Conservation (phyloP, 2,888 invertebrate genomes). For the Machimus atricapillus region DNA sequence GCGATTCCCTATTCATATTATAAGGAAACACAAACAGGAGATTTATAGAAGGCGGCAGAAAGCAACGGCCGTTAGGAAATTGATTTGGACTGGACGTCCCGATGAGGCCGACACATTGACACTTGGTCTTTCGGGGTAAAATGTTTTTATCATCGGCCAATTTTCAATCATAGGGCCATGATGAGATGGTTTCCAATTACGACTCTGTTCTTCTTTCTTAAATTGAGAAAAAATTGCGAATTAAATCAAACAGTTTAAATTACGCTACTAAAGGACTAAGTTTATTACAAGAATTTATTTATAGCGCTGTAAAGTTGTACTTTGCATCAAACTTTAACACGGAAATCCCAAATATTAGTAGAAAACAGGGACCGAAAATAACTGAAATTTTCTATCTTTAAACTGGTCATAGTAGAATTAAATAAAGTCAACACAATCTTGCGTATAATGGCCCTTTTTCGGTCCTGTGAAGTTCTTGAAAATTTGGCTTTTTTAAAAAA, state of each 20-base stretch:
- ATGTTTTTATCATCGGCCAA: neutral
- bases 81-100: neutral
- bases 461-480: too few species aligned
- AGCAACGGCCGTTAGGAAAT: neutral
- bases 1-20: neutral
- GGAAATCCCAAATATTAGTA: too few species aligned
- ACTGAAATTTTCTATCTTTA: too few species aligned
- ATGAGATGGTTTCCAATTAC: neutral
- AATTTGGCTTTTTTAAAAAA: too few species aligned
- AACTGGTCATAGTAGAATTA: neutral
- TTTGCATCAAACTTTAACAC: too few species aligned
- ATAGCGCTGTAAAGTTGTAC: neutral
- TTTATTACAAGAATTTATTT: neutral
- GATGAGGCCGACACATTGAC: neutral
- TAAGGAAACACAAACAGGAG: neutral
- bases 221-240: neutral
- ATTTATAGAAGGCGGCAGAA: neutral
- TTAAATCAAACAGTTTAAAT: neutral
- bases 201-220: neutral
- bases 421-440: too few species aligned
- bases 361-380: too few species aligned
- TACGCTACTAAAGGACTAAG: neutral
- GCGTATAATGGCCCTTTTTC: too few species aligned
- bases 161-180: neutral
- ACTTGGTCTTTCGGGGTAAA: neutral